Evolutionary conservation across 53 echinoderm and acorn worm species (phyloP).

Genomic region (Stichopus horrens): DNA sequence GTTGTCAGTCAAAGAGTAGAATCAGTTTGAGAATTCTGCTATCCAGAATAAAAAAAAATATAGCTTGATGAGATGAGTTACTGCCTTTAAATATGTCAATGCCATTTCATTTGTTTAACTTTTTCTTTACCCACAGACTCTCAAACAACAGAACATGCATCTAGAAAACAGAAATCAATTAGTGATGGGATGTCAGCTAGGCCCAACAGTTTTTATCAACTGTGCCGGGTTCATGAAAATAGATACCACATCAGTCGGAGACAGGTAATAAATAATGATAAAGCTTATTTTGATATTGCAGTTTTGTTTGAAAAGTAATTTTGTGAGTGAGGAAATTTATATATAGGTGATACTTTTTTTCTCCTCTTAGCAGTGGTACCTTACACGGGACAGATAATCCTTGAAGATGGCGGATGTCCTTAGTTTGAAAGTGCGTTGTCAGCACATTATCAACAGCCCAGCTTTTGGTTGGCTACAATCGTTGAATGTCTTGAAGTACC

Average conservation of each 20-base stretch:
- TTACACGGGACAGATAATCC: background rate
- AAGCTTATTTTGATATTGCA: background rate
- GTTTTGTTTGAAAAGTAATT: background rate
- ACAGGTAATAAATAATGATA: conserved; percentile 64
- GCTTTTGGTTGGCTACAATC: too few species aligned
- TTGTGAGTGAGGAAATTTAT: background rate
- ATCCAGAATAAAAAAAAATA: too few species aligned
- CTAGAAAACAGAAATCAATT: conserved; percentile 93
- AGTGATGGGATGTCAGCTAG: conserved; percentile 89
- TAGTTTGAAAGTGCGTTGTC: background rate
- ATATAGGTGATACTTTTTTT: background rate
- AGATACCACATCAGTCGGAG: conserved; percentile 87
- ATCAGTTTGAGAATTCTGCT: too few species aligned
- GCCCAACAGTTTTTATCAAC: conserved; percentile 99
- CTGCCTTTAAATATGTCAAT: too few species aligned
- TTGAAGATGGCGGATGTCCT: too few species aligned
- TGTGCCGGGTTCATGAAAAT: conserved; percentile 95
- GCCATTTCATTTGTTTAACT: too few species aligned
- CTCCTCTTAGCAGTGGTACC: background rate
- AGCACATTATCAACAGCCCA: too few species aligned
- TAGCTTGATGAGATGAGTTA: too few species aligned
- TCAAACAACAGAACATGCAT: conserved; percentile 90
- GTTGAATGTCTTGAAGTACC: too few species aligned
- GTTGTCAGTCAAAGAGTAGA: too few species aligned
- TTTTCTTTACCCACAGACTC: conserved; percentile 51